phyloP scores from a whole-genome alignment of 2,888 invertebrate genomes.

The Girardia tigrina region DNA sequence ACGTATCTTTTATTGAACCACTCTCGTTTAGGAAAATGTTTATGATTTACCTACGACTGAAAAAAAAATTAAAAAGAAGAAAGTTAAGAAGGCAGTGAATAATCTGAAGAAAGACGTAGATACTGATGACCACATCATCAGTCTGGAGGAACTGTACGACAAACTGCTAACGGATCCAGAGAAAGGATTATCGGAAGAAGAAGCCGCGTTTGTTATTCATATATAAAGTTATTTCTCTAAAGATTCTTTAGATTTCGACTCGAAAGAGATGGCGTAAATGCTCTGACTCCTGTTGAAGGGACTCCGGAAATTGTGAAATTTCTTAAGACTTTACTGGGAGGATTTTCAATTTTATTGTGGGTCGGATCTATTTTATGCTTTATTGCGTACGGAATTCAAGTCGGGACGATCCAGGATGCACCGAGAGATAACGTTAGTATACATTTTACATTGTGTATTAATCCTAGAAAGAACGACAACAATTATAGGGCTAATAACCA shows the following conservation, averaged over 20 bases:
- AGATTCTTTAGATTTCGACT: slow-evolving; percentile 37
- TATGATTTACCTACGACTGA: no score
- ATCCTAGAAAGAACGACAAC: no score
- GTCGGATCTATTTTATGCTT: slow-evolving; percentile 63
- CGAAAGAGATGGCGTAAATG: slow-evolving; percentile 46
- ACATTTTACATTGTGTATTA: no score
- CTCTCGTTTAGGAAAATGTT: no score
- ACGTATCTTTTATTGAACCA: no score
- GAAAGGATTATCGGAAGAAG: not conserved
- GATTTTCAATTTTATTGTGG: slow-evolving; percentile 47
- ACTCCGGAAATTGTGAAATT: slow-evolving; percentile 48
- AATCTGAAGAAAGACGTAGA: slow-evolving; percentile 27
- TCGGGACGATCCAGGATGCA: slow-evolving; percentile 34
- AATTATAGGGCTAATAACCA: no score
- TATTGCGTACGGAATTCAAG: slow-evolving; percentile 62
- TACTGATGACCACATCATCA: slow-evolving; percentile 77
- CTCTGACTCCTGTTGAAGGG: slow-evolving; percentile 45
- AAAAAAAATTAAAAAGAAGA: not conserved
- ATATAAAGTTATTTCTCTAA: not conserved
- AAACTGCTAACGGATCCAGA: not conserved
- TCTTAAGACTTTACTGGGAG: slow-evolving; percentile 45
- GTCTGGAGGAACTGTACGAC: slow-evolving; percentile 61
- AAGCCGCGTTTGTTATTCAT: not conserved
- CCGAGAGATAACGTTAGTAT: slow-evolving; percentile 37
- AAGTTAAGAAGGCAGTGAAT: not conserved